A percentile compares a stretch with the other conserved stretches of the same genome.
phyloP scores from a whole-genome alignment of 2,797 vertebrate genomes.

The Sebastes steindachneri region DNA sequence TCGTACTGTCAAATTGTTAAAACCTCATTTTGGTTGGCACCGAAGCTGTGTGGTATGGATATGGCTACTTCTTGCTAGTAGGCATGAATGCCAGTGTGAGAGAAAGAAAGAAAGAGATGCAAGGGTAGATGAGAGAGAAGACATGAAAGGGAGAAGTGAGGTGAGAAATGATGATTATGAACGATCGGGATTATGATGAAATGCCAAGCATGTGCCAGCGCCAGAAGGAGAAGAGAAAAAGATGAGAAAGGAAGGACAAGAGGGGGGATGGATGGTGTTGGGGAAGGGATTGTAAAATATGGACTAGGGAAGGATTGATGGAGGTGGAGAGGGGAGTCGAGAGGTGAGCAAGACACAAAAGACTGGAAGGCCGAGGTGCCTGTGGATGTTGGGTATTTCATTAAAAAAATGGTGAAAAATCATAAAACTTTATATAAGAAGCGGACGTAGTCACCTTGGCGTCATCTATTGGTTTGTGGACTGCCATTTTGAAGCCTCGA shows the following conservation, averaged over 20 bases:
- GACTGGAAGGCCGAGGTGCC: not conserved
- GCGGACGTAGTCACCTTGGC: no score
- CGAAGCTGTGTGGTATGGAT: not conserved
- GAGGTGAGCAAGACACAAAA: constrained; percentile 16
- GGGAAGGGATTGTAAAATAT: constrained; percentile 25
- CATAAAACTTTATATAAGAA: no score
- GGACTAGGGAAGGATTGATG: constrained; percentile 50
- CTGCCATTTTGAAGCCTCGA: no score
- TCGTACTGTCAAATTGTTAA: not conserved
- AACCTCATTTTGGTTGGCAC: not conserved
- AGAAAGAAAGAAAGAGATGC: constrained; percentile 7
- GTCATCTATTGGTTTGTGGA: no score
- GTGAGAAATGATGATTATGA: constrained; percentile 40
- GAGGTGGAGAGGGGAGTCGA: not conserved
- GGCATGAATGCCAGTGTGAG: not conserved
- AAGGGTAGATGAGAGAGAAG: constrained; percentile 1
- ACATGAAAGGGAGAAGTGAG: not conserved
- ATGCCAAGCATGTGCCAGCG: constrained; percentile 28
- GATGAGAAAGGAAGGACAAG: constrained; percentile 27
- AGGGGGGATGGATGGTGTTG: constrained; percentile 1
- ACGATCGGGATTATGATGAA: constrained; percentile 48
- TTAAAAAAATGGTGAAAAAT: not conserved
- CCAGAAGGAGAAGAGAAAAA: constrained; percentile 45
- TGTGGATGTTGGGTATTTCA: constrained; percentile 3
- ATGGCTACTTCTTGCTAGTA: not conserved